A percentile compares a stretch with the other conserved stretches of the same genome.
phyloP scores from a whole-genome alignment of 1,140 invertebrate species.

The Ceratina japonica region DNA sequence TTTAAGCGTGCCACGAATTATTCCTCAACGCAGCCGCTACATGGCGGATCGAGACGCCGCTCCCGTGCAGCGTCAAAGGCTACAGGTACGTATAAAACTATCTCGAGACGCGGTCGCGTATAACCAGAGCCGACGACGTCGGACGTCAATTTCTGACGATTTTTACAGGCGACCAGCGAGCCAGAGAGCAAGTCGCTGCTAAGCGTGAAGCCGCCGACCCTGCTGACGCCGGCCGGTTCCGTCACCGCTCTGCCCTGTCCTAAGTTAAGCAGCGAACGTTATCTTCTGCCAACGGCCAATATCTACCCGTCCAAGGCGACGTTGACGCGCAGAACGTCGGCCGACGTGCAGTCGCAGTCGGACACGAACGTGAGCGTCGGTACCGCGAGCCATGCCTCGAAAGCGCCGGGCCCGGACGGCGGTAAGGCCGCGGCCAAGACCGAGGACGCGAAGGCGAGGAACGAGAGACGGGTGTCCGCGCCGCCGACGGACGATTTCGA shows the following conservation, averaged over 20 bases:
- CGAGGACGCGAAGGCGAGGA: slow-evolving; percentile 44
- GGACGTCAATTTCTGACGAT: not conserved
- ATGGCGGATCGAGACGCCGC: slow-evolving; percentile 14
- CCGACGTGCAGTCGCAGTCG: slow-evolving; percentile 53
- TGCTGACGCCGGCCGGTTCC: slow-evolving; percentile 39
- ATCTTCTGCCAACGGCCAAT: slow-evolving; percentile 57
- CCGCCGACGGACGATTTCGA: slow-evolving; percentile 67
- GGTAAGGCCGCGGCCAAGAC: slow-evolving; percentile 17
- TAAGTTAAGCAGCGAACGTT: slow-evolving; percentile 49
- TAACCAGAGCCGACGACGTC: no score
- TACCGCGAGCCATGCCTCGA: slow-evolving; percentile 22
- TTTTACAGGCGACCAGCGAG: slow-evolving; percentile 25
- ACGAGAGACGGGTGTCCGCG: slow-evolving; percentile 45
- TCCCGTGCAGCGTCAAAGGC: slow-evolving; percentile 41
- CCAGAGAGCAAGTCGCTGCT: slow-evolving; percentile 66
- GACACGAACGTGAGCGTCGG: slow-evolving; percentile 40
- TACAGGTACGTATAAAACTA: slow-evolving; percentile 48
- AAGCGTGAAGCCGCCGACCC: slow-evolving; percentile 58
- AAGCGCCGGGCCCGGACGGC: slow-evolving; percentile 36
- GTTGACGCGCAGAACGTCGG: slow-evolving; percentile 54
- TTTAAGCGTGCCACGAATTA: slow-evolving; percentile 74
- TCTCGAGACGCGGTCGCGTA: not conserved
- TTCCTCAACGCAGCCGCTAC: slow-evolving; percentile 66
- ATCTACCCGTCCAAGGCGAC: slow-evolving; percentile 69
- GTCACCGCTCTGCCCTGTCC: slow-evolving; percentile 34